phyloP scores from a whole-genome alignment of 2,888 invertebrate genomes.

The Biston stratarius region DNA sequence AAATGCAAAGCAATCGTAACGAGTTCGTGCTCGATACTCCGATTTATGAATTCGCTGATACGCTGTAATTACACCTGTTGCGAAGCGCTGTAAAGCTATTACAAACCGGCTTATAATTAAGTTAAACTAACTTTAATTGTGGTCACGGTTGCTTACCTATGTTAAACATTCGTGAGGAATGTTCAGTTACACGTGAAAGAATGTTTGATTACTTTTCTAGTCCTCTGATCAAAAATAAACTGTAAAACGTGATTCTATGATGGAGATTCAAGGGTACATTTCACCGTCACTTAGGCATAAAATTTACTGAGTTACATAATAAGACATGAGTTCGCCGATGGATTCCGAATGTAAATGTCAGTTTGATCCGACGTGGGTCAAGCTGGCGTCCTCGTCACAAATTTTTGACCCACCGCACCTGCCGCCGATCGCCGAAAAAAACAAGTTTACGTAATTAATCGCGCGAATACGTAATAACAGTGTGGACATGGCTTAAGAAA shows the following conservation, averaged over 20 bases:
- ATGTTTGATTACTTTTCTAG: slow-evolving; percentile 6
- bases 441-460: slow-evolving; percentile 56
- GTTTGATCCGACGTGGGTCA: slow-evolving; percentile 37
- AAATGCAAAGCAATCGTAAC: slow-evolving; percentile 53
- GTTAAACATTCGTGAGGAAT: slow-evolving; percentile 4
- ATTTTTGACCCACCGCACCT: slow-evolving; percentile 60
- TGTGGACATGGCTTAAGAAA: slow-evolving; percentile 51
- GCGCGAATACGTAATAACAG: slow-evolving; percentile 41
- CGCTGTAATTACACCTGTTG: slow-evolving; percentile 55
- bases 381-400: slow-evolving; percentile 66
- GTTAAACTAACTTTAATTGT: slow-evolving; percentile 22
- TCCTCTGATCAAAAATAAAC: slow-evolving; percentile 2
- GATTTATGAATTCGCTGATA: slow-evolving; percentile 57
- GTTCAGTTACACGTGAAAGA: slow-evolving; percentile 12
- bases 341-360: slow-evolving; percentile 56
- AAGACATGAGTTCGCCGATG: slow-evolving; percentile 41
- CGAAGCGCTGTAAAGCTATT: slow-evolving; percentile 47
- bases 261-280: slow-evolving; percentile 42
- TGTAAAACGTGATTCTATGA: slow-evolving; percentile 21
- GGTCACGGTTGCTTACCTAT: slow-evolving; percentile 24
- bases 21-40: slow-evolving; percentile 55
- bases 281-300: slow-evolving; percentile 25
- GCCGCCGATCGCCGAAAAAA: slow-evolving; percentile 44
- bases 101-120: slow-evolving; percentile 41
- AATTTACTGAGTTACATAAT: slow-evolving; percentile 42